Evolutionary conservation across 2,888 invertebrate species (phyloP).

Genomic region (Orthosia gothica): DNA sequence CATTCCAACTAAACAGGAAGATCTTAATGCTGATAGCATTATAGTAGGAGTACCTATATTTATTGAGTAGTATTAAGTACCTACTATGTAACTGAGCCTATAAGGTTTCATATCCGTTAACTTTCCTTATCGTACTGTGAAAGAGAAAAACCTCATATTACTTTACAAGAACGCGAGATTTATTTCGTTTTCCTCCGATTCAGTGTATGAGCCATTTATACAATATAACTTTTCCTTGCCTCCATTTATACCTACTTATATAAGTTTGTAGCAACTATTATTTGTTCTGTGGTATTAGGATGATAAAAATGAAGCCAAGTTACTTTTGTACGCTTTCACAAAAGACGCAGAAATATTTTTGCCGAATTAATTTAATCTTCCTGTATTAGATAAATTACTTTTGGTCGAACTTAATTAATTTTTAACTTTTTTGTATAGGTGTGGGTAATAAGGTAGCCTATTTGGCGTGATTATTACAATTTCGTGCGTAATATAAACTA

Average conservation of each 20-base stretch:
- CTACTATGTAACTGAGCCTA: neutral
- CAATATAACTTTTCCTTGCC: conserved; percentile 1
- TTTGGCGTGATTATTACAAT: conserved; percentile 4
- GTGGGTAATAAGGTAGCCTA: neutral
- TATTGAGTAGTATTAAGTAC: too few relatives aligned
- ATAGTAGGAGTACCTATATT: neutral
- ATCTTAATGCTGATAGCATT: neutral
- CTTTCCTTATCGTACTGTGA: conserved; percentile 28
- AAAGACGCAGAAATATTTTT: neutral
- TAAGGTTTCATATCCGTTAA: neutral
- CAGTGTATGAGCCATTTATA: neutral
- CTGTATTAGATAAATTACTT: neutral
- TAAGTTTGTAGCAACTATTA: neutral
- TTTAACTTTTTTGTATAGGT: neutral
- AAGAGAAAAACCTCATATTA: conserved; percentile 26
- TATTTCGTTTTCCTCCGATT: conserved; percentile 26
- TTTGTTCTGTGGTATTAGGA: neutral
- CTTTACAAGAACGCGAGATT: conserved; percentile 12
- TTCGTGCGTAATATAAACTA: conserved; percentile 28
- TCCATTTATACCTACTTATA: neutral
- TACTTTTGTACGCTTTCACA: neutral
- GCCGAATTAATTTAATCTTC: neutral
- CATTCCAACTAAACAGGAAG: neutral
- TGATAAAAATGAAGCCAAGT: neutral
- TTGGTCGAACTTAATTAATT: neutral